phyloP scores from a whole-genome alignment of 2,113 vertebrate species.

The Apteryx owenii region DNA sequence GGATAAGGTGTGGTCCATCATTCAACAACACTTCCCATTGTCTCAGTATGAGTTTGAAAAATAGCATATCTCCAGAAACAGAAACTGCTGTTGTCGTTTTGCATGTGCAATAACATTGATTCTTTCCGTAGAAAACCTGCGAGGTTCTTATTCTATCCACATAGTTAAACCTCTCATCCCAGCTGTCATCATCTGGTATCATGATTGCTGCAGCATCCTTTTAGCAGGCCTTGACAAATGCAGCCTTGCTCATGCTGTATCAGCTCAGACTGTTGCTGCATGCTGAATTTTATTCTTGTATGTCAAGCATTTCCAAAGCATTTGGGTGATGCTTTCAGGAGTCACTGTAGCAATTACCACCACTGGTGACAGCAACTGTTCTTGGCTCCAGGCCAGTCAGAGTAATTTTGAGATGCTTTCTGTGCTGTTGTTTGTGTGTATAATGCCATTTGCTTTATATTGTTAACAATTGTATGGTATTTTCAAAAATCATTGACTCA shows the following conservation, averaged over 20 bases:
- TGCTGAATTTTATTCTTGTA: constrained; percentile 7
- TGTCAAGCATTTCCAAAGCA: not conserved
- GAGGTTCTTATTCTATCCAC: not conserved
- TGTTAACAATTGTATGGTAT: not conserved
- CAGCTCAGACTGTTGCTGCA: not conserved
- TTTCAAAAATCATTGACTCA: not conserved
- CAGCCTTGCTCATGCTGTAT: not conserved
- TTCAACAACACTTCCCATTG: not conserved
- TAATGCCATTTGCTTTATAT: not conserved
- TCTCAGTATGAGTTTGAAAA: not conserved
- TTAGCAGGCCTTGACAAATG: constrained; percentile 20
- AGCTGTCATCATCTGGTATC: not conserved
- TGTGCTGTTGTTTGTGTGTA: not conserved
- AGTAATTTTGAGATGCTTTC: not conserved
- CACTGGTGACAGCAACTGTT: not conserved
- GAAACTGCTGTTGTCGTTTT: not conserved
- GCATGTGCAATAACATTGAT: not conserved
- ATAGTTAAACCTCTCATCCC: not conserved
- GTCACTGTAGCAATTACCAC: not conserved
- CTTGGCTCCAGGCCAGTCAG: not conserved
- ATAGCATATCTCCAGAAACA: not conserved
- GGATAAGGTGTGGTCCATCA: not conserved
- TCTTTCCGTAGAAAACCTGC: not conserved
- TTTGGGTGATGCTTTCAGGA: not conserved
- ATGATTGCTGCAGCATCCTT: constrained; percentile 28